phyloP scores from a whole-genome alignment of 2,797 vertebrate species.

The Paedocypris micromegethes region DNA sequence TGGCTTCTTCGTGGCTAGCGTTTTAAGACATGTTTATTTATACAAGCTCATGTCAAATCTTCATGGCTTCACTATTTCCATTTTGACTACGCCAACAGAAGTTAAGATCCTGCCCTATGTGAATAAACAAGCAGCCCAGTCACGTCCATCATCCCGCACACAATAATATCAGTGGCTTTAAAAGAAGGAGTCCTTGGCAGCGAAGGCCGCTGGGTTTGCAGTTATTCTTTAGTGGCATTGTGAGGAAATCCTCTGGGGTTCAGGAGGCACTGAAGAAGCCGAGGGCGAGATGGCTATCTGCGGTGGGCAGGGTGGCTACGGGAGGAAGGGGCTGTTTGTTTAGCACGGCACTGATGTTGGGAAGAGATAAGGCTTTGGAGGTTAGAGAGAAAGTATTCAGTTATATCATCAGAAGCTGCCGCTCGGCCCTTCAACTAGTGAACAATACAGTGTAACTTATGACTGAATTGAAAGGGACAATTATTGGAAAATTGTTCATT shows the following conservation, averaged over 20 bases:
- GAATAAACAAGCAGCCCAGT: neutral
- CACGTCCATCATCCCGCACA: slow-evolving; percentile 12
- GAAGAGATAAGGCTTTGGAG: slow-evolving; percentile 10
- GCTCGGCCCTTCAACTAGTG: neutral
- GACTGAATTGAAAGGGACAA: too few species aligned
- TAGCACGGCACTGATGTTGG: slow-evolving; percentile 14
- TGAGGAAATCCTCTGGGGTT: slow-evolving; percentile 25
- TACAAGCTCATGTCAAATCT: too few species aligned
- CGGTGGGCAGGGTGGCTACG: slow-evolving; percentile 2
- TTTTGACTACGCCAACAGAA: too few species aligned
- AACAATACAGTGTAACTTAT: neutral
- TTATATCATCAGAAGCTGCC: neutral
- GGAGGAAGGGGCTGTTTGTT: slow-evolving; percentile 35
- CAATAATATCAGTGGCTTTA: slow-evolving; percentile 7
- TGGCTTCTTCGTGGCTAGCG: too few species aligned
- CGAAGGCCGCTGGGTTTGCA: neutral
- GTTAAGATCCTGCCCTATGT: neutral
- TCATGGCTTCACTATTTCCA: too few species aligned
- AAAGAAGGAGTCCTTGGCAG: slow-evolving; percentile 1
- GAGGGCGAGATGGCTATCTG: slow-evolving; percentile 20
- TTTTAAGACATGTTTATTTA: too few species aligned
- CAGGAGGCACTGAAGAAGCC: neutral
- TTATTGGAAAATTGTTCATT: too few species aligned
- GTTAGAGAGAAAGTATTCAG: neutral
- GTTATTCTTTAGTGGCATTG: slow-evolving; percentile 25